phyloP scores from a whole-genome alignment of 1,140 invertebrate species.

The Sinella curviseta region DNA sequence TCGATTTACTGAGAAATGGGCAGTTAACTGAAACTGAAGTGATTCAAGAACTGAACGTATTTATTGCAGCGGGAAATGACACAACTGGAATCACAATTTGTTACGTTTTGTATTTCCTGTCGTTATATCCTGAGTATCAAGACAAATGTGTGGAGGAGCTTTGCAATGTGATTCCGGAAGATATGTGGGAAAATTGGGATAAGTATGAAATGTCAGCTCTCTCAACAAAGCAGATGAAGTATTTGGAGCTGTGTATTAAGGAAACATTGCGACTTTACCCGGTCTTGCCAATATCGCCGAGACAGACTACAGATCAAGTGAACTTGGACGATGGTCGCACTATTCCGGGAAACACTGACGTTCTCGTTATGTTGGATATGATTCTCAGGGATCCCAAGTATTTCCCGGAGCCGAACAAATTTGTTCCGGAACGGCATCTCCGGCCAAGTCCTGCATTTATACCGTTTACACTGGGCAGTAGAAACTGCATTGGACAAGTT shows the following conservation, averaged over 20 bases:
- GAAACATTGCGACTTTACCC: constrained; percentile 67
- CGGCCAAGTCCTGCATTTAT: constrained; percentile 52
- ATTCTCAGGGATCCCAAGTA: constrained; percentile 51
- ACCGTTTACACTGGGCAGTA: constrained; percentile 58
- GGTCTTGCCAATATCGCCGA: constrained; percentile 66
- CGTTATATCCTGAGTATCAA: not conserved
- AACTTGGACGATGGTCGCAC: constrained; percentile 52
- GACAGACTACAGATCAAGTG: constrained; percentile 63
- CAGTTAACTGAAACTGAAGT: not conserved
- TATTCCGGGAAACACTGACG: constrained; percentile 46
- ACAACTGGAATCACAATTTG: not conserved
- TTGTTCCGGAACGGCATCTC: constrained; percentile 50
- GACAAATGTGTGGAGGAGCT: not conserved
- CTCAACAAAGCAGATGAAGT: constrained; percentile 58
- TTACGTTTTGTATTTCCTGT: not conserved
- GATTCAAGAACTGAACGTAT: not conserved
- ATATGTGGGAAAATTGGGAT: not conserved
- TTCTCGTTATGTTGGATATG: constrained; percentile 50
- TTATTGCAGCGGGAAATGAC: not conserved
- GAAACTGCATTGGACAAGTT: constrained; percentile 56
- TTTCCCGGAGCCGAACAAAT: constrained; percentile 49
- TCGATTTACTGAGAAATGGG: not conserved
- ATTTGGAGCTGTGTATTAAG: constrained; percentile 69
- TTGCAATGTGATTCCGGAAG: not conserved
- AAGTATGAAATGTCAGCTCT: not conserved